These are phyloP conservation scores for Agapostemon virescens DNA, from an alignment of 2,888 invertebrate genomes.

Conservation along the genomic window DNA sequence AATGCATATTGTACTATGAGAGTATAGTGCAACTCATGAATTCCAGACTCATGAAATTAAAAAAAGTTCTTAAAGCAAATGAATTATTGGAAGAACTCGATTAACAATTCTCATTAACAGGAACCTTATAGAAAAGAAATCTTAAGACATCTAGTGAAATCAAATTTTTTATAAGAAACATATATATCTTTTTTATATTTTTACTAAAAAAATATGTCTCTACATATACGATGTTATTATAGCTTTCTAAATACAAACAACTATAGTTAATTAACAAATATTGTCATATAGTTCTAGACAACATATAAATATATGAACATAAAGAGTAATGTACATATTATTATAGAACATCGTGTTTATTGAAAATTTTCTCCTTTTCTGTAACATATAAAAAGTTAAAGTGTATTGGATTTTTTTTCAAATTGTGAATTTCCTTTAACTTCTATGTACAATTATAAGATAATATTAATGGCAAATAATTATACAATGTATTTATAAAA, in stretches of 20 bases:
- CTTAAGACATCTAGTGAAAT: background rate
- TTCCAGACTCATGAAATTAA: conserved; percentile 36
- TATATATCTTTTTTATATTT: conserved; percentile 19
- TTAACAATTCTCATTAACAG: conserved; percentile 5
- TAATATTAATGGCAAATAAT: conserved; percentile 11
- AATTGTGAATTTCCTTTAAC: conserved; percentile 3
- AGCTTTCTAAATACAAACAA: conserved; percentile 23
- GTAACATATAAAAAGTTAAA: conserved; percentile 16
- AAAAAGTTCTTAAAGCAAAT: conserved; percentile 36
- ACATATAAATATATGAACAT: conserved; percentile 23
- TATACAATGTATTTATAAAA: conserved; percentile 16
- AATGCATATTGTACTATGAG: conserved; percentile 42
- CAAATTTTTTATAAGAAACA: conserved; percentile 20
- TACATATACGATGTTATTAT: background rate
- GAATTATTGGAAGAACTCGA: conserved; percentile 30
- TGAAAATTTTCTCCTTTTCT: conserved; percentile 23
- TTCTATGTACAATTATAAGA: conserved; percentile 16
- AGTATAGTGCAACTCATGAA: conserved; percentile 45
- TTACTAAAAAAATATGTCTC: conserved; percentile 7
- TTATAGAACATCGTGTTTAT: conserved; percentile 36
- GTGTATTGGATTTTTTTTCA: background rate
- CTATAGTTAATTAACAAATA: conserved; percentile 11
- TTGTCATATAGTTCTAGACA: conserved; percentile 19
- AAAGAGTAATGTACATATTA: conserved; percentile 37
- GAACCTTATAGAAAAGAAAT: background rate